These are phyloP conservation scores for Hydrochoerus hydrochaeris DNA, from an alignment of 2,113 vertebrate species.

Conservation along the genomic window DNA sequence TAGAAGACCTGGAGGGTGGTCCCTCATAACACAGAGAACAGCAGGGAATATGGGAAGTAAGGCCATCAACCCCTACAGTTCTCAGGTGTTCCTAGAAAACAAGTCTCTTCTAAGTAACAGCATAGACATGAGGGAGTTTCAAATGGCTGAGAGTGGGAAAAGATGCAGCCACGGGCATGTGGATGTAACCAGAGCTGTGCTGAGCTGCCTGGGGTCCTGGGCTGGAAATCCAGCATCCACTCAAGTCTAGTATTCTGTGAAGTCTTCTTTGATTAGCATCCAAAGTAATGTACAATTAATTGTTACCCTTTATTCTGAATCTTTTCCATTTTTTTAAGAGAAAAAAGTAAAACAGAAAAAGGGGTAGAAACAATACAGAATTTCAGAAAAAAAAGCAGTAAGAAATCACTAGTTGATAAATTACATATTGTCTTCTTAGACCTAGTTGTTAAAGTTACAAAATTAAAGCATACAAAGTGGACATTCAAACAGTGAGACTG, in stretches of 20 bases:
- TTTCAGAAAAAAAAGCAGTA: no score
- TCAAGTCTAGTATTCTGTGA: background rate
- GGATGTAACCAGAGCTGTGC: background rate
- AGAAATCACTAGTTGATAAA: no score
- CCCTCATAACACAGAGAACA: rapidly evolving
- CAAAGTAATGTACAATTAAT: background rate
- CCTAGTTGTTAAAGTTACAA: no score
- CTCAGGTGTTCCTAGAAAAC: background rate
- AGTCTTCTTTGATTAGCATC: background rate
- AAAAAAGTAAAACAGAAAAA: no score
- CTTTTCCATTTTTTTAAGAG: no score
- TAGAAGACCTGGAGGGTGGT: background rate
- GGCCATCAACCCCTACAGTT: background rate
- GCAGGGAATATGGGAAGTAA: background rate
- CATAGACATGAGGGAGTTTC: background rate
- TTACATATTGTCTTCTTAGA: no score
- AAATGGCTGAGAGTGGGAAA: background rate
- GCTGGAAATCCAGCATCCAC: rapidly evolving
- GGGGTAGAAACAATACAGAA: no score
- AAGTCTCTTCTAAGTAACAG: background rate
- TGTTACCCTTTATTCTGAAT: background rate
- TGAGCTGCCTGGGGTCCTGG: no score
- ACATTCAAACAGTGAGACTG: no score
- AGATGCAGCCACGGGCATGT: background rate
- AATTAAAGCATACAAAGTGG: no score